Conservation (phyloP, 2,113 vertebrate species). For the Semnornis frantzii region DNA sequence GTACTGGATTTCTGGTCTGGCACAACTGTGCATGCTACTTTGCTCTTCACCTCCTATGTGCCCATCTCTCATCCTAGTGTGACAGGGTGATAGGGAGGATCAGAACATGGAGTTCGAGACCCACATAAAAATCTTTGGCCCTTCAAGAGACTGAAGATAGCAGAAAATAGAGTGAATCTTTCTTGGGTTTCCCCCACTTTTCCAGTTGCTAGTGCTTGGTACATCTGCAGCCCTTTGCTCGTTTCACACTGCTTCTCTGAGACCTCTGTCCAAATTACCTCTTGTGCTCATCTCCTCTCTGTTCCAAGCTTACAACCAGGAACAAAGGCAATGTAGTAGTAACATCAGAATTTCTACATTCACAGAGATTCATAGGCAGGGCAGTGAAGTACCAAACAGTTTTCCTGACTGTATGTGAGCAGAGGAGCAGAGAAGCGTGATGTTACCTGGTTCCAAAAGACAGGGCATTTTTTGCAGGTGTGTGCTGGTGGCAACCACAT, state of each 20-base stretch:
- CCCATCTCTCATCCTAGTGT: rapidly evolving
- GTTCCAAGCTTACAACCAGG: not conserved
- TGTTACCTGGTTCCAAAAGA: rapidly evolving
- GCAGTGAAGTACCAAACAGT: not conserved
- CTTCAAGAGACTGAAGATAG: not conserved
- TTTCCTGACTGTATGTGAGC: rapidly evolving
- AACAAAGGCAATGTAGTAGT: not conserved
- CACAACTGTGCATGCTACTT: rapidly evolving
- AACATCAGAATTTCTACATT: rapidly evolving
- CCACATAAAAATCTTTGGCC: not conserved
- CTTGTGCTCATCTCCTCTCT: not conserved
- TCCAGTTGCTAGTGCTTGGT: not conserved
- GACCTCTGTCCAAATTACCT: not conserved
- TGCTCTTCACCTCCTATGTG: rapidly evolving
- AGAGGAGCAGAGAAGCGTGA: not conserved
- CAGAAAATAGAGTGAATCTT: not conserved
- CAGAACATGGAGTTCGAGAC: rapidly evolving
- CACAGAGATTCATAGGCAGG: not conserved
- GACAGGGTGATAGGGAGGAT: not conserved
- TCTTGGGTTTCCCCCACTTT: not conserved
- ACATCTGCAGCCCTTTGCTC: not conserved
- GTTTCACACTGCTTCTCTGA: not conserved
- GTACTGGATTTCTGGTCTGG: not conserved
- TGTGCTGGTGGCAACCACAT: not conserved
- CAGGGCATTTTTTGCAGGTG: rapidly evolving